These are phyloP conservation scores for Eira barbara DNA, from an alignment of 2,113 vertebrate species.

Conservation along the genomic window DNA sequence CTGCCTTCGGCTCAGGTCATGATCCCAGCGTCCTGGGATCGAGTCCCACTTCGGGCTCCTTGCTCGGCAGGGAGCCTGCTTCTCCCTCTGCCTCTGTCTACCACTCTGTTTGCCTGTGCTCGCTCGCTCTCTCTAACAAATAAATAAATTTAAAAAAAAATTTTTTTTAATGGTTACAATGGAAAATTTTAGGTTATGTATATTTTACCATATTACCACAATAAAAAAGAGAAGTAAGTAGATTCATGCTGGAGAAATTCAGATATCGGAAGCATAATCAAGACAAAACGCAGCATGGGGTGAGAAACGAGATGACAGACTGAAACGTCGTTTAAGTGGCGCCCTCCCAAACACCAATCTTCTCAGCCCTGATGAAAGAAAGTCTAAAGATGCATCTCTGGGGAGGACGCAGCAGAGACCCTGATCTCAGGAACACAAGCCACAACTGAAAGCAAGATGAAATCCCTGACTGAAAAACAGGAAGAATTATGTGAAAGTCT, in stretches of 20 bases:
- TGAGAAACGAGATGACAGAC: background rate
- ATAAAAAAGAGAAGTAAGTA: background rate
- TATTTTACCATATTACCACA: background rate
- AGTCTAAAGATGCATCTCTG: background rate
- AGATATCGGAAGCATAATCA: background rate
- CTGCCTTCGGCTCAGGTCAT: too few species aligned
- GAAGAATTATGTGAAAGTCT: background rate
- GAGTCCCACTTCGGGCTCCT: too few species aligned
- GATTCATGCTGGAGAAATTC: background rate
- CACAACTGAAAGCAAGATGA: constrained; percentile 1
- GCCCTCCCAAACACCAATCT: background rate
- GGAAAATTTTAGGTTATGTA: background rate
- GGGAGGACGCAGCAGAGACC: background rate
- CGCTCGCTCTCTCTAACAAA: too few species aligned
- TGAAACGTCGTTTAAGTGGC: background rate
- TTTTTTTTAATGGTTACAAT: background rate
- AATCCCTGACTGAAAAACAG: background rate
- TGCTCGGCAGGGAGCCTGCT: too few species aligned
- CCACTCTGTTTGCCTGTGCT: too few species aligned
- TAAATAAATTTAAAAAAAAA: too few species aligned
- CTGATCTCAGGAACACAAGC: background rate
- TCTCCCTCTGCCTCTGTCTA: too few species aligned
- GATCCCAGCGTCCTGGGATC: too few species aligned
- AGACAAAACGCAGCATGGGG: background rate
- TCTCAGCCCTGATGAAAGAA: background rate